These are phyloP conservation scores for Catocala fraxini DNA, from an alignment of 2,888 invertebrate genomes.

Conservation along the genomic window DNA sequence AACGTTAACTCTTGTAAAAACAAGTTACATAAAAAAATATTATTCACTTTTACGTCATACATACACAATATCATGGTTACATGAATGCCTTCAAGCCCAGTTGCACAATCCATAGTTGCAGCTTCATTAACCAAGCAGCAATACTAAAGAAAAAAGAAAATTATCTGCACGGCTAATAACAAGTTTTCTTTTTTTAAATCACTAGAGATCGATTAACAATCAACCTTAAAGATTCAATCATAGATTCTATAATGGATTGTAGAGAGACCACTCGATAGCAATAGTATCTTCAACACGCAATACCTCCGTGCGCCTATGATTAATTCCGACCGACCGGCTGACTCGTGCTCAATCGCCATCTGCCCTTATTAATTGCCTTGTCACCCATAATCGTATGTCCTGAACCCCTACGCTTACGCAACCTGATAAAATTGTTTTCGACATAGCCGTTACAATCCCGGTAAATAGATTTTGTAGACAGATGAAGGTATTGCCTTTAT, in stretches of 20 bases:
- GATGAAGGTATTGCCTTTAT: constrained; percentile 31
- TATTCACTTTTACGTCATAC: too few relatives aligned
- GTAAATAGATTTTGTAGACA: constrained; percentile 47
- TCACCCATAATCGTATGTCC: constrained; percentile 83
- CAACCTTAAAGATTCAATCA: not conserved
- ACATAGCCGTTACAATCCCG: constrained; percentile 41
- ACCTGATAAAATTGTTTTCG: constrained; percentile 63
- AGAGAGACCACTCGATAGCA: constrained; percentile 35
- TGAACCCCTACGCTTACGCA: constrained; percentile 58
- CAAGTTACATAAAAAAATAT: too few relatives aligned
- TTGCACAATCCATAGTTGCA: too few relatives aligned
- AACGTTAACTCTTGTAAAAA: too few relatives aligned
- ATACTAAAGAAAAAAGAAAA: too few relatives aligned
- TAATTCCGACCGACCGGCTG: constrained; percentile 83
- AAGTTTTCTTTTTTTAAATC: too few relatives aligned
- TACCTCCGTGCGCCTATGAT: constrained; percentile 75
- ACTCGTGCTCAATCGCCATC: constrained; percentile 86
- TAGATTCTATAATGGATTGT: not conserved
- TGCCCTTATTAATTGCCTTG: constrained; percentile 87
- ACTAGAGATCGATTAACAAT: not conserved
- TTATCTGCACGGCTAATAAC: too few relatives aligned
- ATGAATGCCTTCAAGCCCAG: too few relatives aligned
- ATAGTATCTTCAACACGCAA: constrained; percentile 61
- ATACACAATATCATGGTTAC: too few relatives aligned
- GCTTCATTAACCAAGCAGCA: too few relatives aligned